Evolutionary conservation across 1,140 invertebrate species (phyloP), one percentile per base, ranked within the genome.

Genomic region (Drosophila orosa): DNA sequence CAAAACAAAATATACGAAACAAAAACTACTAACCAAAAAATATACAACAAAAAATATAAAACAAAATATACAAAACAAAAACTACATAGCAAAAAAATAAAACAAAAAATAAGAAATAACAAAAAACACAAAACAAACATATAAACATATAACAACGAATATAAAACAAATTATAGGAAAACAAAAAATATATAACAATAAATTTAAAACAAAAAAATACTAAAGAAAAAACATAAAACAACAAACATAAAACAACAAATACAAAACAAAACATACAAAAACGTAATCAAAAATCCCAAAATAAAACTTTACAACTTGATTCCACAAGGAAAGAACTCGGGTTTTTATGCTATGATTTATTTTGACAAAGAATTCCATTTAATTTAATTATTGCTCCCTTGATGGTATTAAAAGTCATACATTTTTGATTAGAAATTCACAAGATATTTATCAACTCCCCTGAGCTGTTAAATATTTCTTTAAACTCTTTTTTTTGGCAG

Each of bases 281-380:
- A 62, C 37, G 9, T 45, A 48, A 56, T 9, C n/a, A 27, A 45
- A 48, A 29, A 37, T 22, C 39, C 13, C 24, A 25, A 39, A 48
- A 56, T 3, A 29, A 31, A 59, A 17, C 19, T 39, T 17, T 39
- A 73, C n/a, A 48, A 77, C 89, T 90, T 62, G 62, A 74, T 83
- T 57, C 39, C 48, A 55, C 35, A 40, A 24, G 57, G 45, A 44
- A 39, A n/a, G 9, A 57, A 19, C 24, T 22, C 44, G 22, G 1
- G 6, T n/a, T 40, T 17, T 17, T 0, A 22, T 2, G n/a, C n/a
- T n/a, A 3, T 44, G 44, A n/a, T 47, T 47, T 47, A 47, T 25
- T 47, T n/a, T 5, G 8, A 15, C 3, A 10, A 24, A 10, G n/a
- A n/a, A n/a, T n/a, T n/a, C n/a, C n/a, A n/a, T n/a, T n/a, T n/a